Percentiles rank a stretch among this genome's conserved stretches.
These are phyloP conservation scores for Notoglanidium macrostoma DNA, from an alignment of 2,797 vertebrate species.

Conservation along the genomic window DNA sequence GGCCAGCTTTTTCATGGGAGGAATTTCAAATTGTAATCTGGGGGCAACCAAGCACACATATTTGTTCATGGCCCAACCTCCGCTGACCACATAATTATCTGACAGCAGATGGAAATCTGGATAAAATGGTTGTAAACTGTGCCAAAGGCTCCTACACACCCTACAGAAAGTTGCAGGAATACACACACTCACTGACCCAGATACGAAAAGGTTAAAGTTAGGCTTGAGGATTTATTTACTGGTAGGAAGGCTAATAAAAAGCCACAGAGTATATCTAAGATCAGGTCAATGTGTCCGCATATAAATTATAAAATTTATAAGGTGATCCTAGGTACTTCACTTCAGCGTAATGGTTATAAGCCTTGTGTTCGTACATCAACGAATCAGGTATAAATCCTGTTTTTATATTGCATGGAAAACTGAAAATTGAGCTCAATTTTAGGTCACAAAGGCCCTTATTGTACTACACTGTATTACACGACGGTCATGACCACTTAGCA, in stretches of 20 bases:
- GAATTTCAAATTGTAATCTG: slow-evolving; percentile 83
- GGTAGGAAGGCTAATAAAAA: neutral
- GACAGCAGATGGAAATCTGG: slow-evolving; percentile 55
- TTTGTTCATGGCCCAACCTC: slow-evolving; percentile 79
- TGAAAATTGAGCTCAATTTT: slow-evolving; percentile 24
- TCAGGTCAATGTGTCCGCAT: neutral
- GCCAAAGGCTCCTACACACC: slow-evolving; percentile 37
- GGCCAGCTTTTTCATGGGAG: slow-evolving; percentile 74
- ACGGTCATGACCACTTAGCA: slow-evolving; percentile 33
- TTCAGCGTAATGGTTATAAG: neutral
- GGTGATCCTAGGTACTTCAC: neutral
- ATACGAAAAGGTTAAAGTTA: neutral
- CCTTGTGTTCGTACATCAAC: neutral
- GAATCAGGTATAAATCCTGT: neutral
- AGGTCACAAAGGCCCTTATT: slow-evolving; percentile 26
- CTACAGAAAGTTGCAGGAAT: slow-evolving; percentile 19
- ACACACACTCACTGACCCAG: neutral
- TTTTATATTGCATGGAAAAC: neutral
- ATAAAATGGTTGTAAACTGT: slow-evolving; percentile 39
- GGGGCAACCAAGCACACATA: slow-evolving; percentile 78
- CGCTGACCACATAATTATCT: slow-evolving; percentile 77
- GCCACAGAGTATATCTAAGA: neutral
- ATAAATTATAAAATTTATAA: slow-evolving; percentile 10
- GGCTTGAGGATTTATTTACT: neutral
- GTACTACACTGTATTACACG: slow-evolving; percentile 7